Percentiles rank a stretch among this genome's conserved stretches.
These are phyloP conservation scores for Pyrrhura leucotis DNA, from an alignment of 2,797 vertebrate species.

Conservation along the genomic window DNA sequence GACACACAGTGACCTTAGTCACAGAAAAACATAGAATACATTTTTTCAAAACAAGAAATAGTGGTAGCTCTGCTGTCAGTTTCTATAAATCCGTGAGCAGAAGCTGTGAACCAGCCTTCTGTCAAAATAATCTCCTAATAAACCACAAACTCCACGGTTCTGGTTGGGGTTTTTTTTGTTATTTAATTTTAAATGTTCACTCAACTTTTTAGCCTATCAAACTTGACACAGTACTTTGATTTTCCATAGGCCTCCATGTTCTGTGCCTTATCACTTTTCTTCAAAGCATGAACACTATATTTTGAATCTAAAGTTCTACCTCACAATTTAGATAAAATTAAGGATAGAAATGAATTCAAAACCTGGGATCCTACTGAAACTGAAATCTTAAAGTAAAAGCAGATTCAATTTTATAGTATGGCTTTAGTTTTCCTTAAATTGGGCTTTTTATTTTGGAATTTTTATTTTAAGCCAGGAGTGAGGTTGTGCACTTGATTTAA, in stretches of 20 bases:
- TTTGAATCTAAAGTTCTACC: not conserved
- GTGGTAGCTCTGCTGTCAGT: slow-evolving; percentile 19
- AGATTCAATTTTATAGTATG: not conserved
- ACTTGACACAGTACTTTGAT: not conserved
- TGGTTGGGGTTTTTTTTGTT: not conserved
- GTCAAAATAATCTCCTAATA: slow-evolving; percentile 29
- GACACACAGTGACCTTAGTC: slow-evolving; percentile 32
- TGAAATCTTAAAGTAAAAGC: not conserved
- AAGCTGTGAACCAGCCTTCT: slow-evolving; percentile 19
- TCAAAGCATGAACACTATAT: not conserved
- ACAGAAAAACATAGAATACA: slow-evolving; percentile 33
- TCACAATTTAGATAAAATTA: not conserved
- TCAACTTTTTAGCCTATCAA: not conserved
- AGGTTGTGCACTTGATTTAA: not conserved
- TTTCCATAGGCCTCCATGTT: not conserved
- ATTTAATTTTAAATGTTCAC: not conserved
- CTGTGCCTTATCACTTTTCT: not conserved
- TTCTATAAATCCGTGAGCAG: slow-evolving; percentile 47
- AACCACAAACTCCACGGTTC: not conserved
- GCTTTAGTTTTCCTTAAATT: not conserved
- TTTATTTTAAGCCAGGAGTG: not conserved
- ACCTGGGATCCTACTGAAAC: not conserved
- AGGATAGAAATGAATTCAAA: not conserved
- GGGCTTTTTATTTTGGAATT: not conserved
- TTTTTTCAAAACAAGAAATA: slow-evolving; percentile 42